These are phyloP conservation scores for Agonopterix heracliana DNA, from an alignment of 2,888 invertebrate species.

Conservation along the genomic window DNA sequence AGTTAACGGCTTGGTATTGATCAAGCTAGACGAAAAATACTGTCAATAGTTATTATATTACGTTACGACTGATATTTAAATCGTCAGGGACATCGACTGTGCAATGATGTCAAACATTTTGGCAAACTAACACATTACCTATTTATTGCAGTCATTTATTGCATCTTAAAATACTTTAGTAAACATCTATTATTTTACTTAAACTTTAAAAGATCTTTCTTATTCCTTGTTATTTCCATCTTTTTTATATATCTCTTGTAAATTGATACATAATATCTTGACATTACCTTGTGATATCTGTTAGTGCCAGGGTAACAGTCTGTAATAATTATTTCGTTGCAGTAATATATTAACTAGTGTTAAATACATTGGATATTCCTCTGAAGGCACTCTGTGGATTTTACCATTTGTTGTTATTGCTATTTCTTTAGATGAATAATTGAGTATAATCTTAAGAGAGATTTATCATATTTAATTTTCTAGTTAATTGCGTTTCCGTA, in stretches of 20 bases:
- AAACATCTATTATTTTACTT: too few relatives aligned
- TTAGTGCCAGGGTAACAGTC: conserved; percentile 29
- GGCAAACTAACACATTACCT: too few relatives aligned
- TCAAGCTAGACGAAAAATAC: conserved; percentile 23
- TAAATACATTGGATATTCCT: too few relatives aligned
- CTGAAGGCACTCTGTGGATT: conserved; percentile 24
- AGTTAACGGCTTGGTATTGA: conserved; percentile 26
- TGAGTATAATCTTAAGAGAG: conserved; percentile 27
- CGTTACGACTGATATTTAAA: conserved; percentile 1
- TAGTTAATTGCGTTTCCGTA: conserved; percentile 27
- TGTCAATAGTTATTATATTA: conserved; percentile 22
- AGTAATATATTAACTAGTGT: conserved; percentile 21
- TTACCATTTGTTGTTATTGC: conserved; percentile 37
- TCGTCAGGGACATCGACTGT: too few relatives aligned
- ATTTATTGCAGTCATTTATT: too few relatives aligned
- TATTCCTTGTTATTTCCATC: conserved; percentile 16
- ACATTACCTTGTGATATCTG: conserved; percentile 40
- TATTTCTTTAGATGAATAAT: conserved; percentile 21
- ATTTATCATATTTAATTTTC: conserved; percentile 28
- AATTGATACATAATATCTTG: conserved; percentile 9
- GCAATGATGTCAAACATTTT: too few relatives aligned
- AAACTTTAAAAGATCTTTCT: conserved; percentile 18
- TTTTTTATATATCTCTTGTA: conserved; percentile 15
- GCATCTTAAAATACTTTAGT: too few relatives aligned
- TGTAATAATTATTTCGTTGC: conserved; percentile 24